Percentiles rank a stretch among this genome's conserved stretches.
Evolutionary conservation across 2,888 invertebrate genomes (phyloP).

Genomic region (Trilocha varians): DNA sequence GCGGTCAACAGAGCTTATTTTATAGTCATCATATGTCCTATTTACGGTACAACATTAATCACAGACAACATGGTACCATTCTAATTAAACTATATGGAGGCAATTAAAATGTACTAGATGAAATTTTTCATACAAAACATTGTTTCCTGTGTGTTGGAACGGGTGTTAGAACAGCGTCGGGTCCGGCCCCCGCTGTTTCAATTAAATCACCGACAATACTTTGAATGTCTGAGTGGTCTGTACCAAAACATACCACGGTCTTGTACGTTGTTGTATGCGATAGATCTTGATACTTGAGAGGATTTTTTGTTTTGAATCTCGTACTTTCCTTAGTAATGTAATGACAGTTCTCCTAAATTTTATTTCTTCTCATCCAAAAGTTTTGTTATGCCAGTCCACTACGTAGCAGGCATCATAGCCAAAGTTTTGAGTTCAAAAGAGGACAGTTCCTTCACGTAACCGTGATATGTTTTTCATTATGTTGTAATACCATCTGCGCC

Average conservation of each 20-base stretch:
- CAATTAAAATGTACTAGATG: slow-evolving; percentile 60
- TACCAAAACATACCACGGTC: slow-evolving; percentile 56
- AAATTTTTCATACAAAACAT: slow-evolving; percentile 63
- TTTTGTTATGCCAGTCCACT: too few species aligned
- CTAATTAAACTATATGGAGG: slow-evolving; percentile 61
- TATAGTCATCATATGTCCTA: slow-evolving; percentile 36
- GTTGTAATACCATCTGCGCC: too few species aligned
- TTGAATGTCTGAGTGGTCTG: slow-evolving; percentile 55
- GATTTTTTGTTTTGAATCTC: too few species aligned
- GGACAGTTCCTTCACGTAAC: too few species aligned
- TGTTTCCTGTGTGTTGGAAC: slow-evolving; percentile 51
- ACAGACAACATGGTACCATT: slow-evolving; percentile 34
- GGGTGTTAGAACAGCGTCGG: slow-evolving; percentile 35
- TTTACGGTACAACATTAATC: slow-evolving; percentile 54
- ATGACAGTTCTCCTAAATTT: too few species aligned
- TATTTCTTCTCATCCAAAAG: too few species aligned
- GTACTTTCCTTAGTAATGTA: too few species aligned
- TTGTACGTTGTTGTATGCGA: slow-evolving; percentile 20
- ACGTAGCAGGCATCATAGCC: too few species aligned
- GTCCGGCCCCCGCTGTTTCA: slow-evolving; percentile 66
- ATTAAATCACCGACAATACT: slow-evolving; percentile 72
- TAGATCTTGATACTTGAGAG: slow-evolving; percentile 32
- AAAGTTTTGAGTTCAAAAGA: too few species aligned
- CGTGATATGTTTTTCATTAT: too few species aligned
- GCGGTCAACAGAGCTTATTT: slow-evolving; percentile 19